Conservation (phyloP, 2,113 vertebrate species). For the Athene noctua region DNA sequence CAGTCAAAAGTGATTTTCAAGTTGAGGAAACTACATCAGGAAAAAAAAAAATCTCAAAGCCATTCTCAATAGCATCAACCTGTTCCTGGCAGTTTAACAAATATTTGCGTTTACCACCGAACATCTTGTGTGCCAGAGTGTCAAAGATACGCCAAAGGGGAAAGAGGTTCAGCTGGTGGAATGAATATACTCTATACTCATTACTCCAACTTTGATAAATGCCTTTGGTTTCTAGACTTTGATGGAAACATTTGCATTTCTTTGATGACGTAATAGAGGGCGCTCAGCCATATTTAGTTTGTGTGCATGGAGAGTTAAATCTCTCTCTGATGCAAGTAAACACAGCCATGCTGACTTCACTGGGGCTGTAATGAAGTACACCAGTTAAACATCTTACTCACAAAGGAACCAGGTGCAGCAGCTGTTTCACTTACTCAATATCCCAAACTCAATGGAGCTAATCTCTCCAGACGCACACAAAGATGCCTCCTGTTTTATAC, state of each 20-base stretch:
- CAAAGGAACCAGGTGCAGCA: background rate
- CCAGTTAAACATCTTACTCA: background rate
- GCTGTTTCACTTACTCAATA: background rate
- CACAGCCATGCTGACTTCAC: background rate
- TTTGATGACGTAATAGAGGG: accelerated
- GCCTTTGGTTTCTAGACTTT: background rate
- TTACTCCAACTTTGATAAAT: background rate
- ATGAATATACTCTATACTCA: background rate
- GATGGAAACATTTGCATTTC: background rate
- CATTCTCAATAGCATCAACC: background rate
- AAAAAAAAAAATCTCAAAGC: background rate
- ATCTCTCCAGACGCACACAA: background rate
- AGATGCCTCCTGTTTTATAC: background rate
- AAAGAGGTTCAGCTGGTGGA: background rate
- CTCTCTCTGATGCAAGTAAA: background rate
- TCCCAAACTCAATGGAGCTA: background rate
- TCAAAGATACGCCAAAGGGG: background rate
- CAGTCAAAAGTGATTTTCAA: background rate
- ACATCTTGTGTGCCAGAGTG: background rate
- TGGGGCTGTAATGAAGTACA: background rate
- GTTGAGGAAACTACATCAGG: background rate
- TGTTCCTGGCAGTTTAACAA: background rate
- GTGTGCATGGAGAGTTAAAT: background rate
- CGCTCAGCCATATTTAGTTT: no score
- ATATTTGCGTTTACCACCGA: background rate